phyloP scores from a whole-genome alignment of 2,888 invertebrate species.

The Apotomis turbidana region DNA sequence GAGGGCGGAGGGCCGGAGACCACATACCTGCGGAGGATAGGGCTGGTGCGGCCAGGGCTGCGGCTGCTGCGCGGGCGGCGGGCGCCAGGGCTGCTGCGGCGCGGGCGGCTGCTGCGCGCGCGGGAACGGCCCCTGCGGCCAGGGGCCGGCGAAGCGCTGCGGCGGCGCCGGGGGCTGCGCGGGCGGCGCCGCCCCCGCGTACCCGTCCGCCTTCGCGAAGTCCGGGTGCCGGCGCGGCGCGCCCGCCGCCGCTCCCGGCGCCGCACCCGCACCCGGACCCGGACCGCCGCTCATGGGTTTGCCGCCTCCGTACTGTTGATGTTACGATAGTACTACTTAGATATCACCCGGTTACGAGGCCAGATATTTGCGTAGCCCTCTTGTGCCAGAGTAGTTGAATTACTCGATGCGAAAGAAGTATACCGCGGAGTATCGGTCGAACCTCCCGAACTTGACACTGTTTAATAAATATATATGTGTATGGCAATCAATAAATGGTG shows the following conservation, averaged over 20 bases:
- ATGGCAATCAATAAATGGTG: too few relatives aligned
- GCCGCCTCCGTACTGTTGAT: constrained; percentile 69
- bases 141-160: constrained; percentile 50
- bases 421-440: too few relatives aligned
- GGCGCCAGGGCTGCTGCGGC: constrained; percentile 65
- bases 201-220: constrained; percentile 87
- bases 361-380: too few relatives aligned
- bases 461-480: too few relatives aligned
- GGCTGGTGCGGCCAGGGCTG: constrained; percentile 71
- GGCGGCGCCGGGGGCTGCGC: constrained; percentile 44
- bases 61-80: constrained; percentile 60
- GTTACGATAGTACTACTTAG: not conserved
- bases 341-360: not conserved
- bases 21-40: constrained; percentile 56
- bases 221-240: constrained; percentile 92
- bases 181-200: constrained; percentile 56
- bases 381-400: too few relatives aligned
- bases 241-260: constrained; percentile 75
- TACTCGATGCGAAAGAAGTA: too few relatives aligned
- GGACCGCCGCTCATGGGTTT: constrained; percentile 71
- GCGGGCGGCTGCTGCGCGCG: constrained; percentile 63
- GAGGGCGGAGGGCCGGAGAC: not conserved
- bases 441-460: too few relatives aligned
- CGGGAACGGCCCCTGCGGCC: constrained; percentile 63
- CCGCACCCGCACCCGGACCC: constrained; percentile 53